Evolutionary conservation across 2,888 invertebrate species (phyloP).

Genomic region (Acanthoscelides obtectus): DNA sequence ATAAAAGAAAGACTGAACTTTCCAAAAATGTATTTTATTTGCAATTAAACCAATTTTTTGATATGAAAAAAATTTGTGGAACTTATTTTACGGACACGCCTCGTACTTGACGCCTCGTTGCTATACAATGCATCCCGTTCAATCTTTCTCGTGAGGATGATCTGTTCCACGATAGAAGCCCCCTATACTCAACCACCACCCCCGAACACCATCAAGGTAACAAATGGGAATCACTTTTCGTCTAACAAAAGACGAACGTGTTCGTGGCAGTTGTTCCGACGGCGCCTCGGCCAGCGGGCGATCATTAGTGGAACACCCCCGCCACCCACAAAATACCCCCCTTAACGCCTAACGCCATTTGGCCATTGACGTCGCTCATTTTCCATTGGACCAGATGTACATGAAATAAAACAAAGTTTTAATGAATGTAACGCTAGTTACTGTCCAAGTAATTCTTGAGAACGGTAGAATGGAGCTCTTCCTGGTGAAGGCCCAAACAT

Average conservation of each 20-base stretch:
- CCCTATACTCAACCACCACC: not conserved
- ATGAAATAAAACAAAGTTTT: no score
- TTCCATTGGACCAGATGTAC: no score
- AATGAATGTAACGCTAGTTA: no score
- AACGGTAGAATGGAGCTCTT: no score
- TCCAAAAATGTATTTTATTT: no score
- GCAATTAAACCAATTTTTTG: no score
- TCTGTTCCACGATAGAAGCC: not conserved
- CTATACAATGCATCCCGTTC: not conserved
- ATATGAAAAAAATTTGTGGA: no score
- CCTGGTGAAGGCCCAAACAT: no score
- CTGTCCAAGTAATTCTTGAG: no score
- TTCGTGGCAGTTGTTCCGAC: constrained; percentile 34
- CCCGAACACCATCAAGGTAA: constrained; percentile 22
- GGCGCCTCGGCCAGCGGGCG: constrained; percentile 23
- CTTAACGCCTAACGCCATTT: not conserved
- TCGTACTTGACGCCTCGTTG: no score
- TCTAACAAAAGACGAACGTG: constrained; percentile 35
- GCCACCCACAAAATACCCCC: constrained; percentile 5
- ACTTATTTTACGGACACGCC: no score
- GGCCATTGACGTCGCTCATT: not conserved
- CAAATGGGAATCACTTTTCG: constrained; percentile 33
- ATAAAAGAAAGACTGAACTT: no score
- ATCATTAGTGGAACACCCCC: constrained; percentile 28
- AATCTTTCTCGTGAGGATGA: not conserved